phyloP scores from a whole-genome alignment of 2,797 vertebrate species.

The Ficedula albicollis region DNA sequence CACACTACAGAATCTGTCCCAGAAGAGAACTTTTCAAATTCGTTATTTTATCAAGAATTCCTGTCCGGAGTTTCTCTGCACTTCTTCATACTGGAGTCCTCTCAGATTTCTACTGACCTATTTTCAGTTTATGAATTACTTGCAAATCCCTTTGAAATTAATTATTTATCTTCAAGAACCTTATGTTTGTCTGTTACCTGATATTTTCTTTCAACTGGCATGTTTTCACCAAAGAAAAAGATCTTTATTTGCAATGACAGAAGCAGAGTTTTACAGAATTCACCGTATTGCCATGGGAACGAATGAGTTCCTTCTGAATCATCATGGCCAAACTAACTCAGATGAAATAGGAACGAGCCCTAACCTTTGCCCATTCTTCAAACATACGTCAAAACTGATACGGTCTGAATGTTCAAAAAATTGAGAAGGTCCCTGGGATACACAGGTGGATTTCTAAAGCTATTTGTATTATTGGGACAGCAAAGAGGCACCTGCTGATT shows the following conservation, averaged over 20 bases:
- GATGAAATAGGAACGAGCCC: conserved; percentile 52
- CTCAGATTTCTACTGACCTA: not conserved
- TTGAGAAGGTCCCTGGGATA: conserved; percentile 5
- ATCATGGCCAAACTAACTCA: conserved; percentile 36
- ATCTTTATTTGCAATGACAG: conserved; percentile 43
- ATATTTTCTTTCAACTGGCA: conserved; percentile 14
- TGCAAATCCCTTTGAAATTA: conserved; percentile 54
- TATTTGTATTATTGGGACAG: conserved; percentile 32
- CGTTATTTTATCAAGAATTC: not conserved
- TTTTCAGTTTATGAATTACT: conserved; percentile 8
- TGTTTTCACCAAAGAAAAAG: not conserved
- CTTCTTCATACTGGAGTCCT: not conserved
- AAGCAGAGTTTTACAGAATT: conserved; percentile 19
- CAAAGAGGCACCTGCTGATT: conserved; percentile 9
- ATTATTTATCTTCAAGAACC: conserved; percentile 43
- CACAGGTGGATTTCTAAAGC: not conserved
- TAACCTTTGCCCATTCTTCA: conserved; percentile 59
- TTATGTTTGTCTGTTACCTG: not conserved
- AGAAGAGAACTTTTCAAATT: not conserved
- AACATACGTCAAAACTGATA: conserved; percentile 22
- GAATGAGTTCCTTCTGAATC: conserved; percentile 21
- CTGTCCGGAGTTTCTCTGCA: not conserved
- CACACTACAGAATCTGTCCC: not conserved
- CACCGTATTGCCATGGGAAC: conserved; percentile 55
- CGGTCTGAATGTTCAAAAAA: conserved; percentile 46